These are phyloP conservation scores for Sprattus sprattus DNA, from an alignment of 2,113 vertebrate species.

Conservation along the genomic window DNA sequence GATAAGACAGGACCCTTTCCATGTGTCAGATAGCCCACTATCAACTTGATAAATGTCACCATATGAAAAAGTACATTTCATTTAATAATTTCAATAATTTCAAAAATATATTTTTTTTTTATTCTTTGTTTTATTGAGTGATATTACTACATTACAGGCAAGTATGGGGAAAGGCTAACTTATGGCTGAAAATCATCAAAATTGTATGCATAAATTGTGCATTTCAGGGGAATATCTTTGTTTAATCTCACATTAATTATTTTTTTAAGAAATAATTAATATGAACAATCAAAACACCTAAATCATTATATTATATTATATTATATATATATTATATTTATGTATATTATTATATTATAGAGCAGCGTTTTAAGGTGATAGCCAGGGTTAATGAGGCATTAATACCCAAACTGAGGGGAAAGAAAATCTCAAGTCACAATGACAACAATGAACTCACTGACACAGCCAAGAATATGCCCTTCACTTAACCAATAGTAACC, in stretches of 20 bases:
- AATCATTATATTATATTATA: background rate
- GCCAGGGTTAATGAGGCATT: background rate
- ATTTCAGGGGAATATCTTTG: background rate
- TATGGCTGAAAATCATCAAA: background rate
- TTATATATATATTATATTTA: background rate
- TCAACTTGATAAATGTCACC: background rate
- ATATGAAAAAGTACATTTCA: background rate
- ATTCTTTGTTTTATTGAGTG: background rate
- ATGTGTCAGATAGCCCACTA: background rate
- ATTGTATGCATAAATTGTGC: background rate
- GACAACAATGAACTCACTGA: slow-evolving; percentile 37
- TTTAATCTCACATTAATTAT: background rate
- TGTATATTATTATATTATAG: background rate
- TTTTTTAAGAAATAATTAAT: background rate
- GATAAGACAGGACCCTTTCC: background rate
- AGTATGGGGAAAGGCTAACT: background rate
- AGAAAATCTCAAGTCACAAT: background rate
- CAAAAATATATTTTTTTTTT: background rate
- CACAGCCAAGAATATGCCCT: slow-evolving; percentile 8
- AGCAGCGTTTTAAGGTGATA: background rate
- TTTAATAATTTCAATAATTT: too few species aligned
- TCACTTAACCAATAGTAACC: slow-evolving; percentile 49
- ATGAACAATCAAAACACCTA: background rate
- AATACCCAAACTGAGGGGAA: background rate
- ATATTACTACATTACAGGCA: background rate